Evolutionary conservation across 2,113 vertebrate genomes (phyloP).

Genomic region (Smithornis capensis): DNA sequence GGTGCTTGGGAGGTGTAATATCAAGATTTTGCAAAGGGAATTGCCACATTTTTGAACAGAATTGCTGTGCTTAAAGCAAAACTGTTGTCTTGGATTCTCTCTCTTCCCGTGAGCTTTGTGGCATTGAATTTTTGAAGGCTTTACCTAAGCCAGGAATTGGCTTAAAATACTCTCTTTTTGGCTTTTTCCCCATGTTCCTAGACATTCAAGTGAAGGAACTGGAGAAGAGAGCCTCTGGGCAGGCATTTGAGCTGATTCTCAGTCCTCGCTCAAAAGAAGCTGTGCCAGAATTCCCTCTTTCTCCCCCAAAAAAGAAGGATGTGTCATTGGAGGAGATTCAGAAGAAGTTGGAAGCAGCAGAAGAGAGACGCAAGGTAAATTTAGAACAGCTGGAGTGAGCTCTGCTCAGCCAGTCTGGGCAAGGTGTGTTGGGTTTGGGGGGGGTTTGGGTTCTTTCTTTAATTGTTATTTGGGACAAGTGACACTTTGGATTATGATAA

Average conservation of each 20-base stretch:
- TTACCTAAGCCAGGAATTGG: background rate
- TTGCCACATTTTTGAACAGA: rapidly evolving
- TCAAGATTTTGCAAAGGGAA: rapidly evolving
- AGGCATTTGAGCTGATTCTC: constrained; percentile 94
- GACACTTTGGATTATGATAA: background rate
- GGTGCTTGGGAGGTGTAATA: background rate
- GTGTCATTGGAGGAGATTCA: constrained; percentile 93
- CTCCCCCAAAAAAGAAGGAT: constrained; percentile 90
- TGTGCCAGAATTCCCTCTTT: constrained; percentile 86
- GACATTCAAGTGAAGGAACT: constrained; percentile 94
- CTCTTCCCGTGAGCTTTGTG: background rate
- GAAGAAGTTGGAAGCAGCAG: constrained; percentile 92
- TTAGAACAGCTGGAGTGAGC: background rate
- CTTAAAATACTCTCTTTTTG: background rate
- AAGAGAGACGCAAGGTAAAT: constrained; percentile 92
- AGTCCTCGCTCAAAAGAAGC: constrained; percentile 86
- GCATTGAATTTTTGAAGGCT: background rate
- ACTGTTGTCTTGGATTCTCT: rapidly evolving
- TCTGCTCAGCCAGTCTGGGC: background rate
- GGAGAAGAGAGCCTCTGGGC: constrained; percentile 92
- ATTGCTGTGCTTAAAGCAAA: background rate
- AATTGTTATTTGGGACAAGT: background rate
- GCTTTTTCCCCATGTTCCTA: background rate
- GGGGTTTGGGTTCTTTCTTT: background rate
- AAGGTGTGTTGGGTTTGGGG: too few relatives aligned